phyloP scores from a whole-genome alignment of 2,888 invertebrate species.

The Diabrotica balteata region DNA sequence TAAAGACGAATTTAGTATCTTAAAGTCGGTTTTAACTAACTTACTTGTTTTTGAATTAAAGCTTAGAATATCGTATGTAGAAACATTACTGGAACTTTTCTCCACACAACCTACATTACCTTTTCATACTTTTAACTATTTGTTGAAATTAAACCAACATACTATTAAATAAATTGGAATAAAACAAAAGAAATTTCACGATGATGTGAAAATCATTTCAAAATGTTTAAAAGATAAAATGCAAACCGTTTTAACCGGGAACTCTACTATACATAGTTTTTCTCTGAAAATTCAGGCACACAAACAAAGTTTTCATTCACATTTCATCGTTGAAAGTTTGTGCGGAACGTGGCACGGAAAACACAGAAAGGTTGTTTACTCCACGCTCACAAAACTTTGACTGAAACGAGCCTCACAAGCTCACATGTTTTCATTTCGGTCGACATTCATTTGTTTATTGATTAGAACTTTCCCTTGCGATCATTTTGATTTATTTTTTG shows the following conservation, averaged over 20 bases:
- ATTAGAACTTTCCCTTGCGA: constrained; percentile 57
- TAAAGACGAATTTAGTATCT: too few relatives aligned
- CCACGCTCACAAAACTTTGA: constrained; percentile 54
- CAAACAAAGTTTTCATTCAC: constrained; percentile 8
- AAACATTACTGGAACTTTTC: too few relatives aligned
- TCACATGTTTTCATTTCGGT: constrained; percentile 51
- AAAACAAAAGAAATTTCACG: background rate
- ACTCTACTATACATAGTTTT: constrained; percentile 7
- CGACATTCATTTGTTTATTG: constrained; percentile 58
- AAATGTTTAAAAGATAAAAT: too few relatives aligned
- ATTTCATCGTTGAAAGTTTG: constrained; percentile 5
- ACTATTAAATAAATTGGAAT: background rate
- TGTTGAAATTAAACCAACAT: too few relatives aligned
- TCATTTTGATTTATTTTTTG: constrained; percentile 48
- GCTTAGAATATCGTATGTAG: too few relatives aligned
- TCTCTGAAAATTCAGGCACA: background rate
- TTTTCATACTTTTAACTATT: too few relatives aligned
- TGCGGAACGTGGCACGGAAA: constrained; percentile 17
- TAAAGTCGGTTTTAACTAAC: too few relatives aligned
- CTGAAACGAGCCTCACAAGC: constrained; percentile 50
- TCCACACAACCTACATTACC: too few relatives aligned
- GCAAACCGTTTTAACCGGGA: too few relatives aligned
- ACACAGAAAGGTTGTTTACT: constrained; percentile 45
- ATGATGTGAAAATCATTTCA: too few relatives aligned
- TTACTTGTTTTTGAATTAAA: too few relatives aligned